Base-by-base conservation (phyloP, 2,113 vertebrate species). In the Pica pica region DNA sequence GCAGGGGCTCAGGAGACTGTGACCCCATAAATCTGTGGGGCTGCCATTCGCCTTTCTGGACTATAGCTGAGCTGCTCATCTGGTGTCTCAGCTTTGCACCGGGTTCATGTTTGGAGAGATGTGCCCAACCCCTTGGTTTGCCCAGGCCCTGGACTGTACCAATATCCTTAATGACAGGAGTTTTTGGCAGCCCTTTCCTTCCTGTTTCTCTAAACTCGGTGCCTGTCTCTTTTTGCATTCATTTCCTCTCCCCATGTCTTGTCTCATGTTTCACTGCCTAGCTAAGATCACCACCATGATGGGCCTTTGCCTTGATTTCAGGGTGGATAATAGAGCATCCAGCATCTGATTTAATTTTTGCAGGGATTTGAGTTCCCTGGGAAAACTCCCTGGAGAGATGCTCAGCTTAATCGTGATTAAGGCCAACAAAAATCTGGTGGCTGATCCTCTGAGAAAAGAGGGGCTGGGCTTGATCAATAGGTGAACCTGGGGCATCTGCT, bases 341-440 rank as follows among this genome's bases (percentile, higher is more conserved):
- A 94, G 39, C 68, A 92, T 52, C 65, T 81, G 86, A 80, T 93
- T 83, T 83, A 88, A 71, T 96, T 93, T 91, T 92, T 90, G 17
- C 31, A 46, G 76, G 80, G 90, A 95, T 96, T 95, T 94, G 52
- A 90, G 53, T 90, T 90, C 68, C n/a, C 39, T 83, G n/a, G 60
- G 75, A 83, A 90, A 93, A 74, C 42, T 96, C 63, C 39, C 82
- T 46, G 52, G 47, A 89, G 83, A 74, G 76, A 71, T 21, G 26
- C 80, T 87, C 57, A 90, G 88, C 83, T 95, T 96, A 96, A 92
- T 83, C 86, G 37, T 37, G 94, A 95, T 97, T 95, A 96, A 97
- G 69, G 88, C 57, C 88, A 92, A 75, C 88, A 90, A 79, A 95
- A 94, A 94, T 81, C 93, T 90, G 49, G 35, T 84, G 80, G 92